These are phyloP conservation scores for Drosophila varians DNA, from an alignment of 1,140 invertebrate species.

Conservation along the genomic window DNA sequence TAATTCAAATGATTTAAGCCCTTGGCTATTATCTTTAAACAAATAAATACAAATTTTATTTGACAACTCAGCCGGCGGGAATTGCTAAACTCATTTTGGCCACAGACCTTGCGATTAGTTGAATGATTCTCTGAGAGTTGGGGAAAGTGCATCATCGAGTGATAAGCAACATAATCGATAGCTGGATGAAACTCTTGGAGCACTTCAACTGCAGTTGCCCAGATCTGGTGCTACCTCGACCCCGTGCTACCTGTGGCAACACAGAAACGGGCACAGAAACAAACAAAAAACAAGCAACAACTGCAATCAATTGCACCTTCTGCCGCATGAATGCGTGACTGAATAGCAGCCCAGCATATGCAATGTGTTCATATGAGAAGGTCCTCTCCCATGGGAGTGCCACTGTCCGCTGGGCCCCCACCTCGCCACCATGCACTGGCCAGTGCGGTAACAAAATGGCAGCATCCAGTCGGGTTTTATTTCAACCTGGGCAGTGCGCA, in stretches of 20 bases:
- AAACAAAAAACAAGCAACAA: slow-evolving; percentile 57
- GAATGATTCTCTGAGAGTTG: not conserved
- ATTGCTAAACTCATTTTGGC: not conserved
- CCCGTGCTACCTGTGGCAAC: not conserved
- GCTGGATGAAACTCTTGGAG: slow-evolving; percentile 7
- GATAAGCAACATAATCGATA: slow-evolving; percentile 43
- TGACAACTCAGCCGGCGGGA: not conserved
- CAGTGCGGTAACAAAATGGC: slow-evolving; percentile 62
- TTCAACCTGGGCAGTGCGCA: slow-evolving; percentile 14
- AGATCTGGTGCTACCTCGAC: slow-evolving; percentile 21
- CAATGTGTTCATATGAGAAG: slow-evolving; percentile 30
- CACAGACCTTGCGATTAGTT: not conserved
- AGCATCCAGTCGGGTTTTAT: slow-evolving; percentile 53
- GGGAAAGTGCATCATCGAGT: slow-evolving; percentile 5
- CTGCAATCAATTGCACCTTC: slow-evolving; percentile 78
- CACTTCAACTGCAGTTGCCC: slow-evolving; percentile 16
- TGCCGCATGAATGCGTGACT: slow-evolving; percentile 70
- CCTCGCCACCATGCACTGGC: slow-evolving; percentile 18
- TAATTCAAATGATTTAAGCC: no score
- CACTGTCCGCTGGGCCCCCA: not conserved
- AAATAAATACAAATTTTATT: not conserved
- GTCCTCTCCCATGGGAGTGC: slow-evolving; percentile 1
- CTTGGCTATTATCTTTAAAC: no score
- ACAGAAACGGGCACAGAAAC: slow-evolving; percentile 13
- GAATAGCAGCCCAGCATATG: slow-evolving; percentile 51